These are phyloP conservation scores for Campylomormyrus tamandua DNA, from an alignment of 2,113 vertebrate genomes.

Conservation along the genomic window DNA sequence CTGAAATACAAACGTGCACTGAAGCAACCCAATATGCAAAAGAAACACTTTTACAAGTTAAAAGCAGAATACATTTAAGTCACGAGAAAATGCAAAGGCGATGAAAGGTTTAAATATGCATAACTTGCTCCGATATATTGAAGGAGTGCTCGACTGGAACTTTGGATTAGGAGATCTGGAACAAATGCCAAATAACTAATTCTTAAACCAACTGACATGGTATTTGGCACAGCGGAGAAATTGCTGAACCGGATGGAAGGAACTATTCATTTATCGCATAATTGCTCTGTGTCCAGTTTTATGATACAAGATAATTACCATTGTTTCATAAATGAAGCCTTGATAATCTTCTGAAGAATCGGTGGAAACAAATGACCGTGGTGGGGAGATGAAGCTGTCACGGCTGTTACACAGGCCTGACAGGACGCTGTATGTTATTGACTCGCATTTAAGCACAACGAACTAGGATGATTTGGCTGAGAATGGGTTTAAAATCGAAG, in stretches of 20 bases:
- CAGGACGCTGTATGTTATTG: not conserved
- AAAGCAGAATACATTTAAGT: not conserved
- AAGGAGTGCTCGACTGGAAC: not conserved
- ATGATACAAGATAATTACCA: conserved; percentile 8
- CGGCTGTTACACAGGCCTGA: not conserved
- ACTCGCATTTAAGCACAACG: not conserved
- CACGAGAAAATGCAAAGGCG: not conserved
- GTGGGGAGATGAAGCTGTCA: not conserved
- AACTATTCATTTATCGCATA: conserved; percentile 27
- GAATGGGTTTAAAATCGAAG: not conserved
- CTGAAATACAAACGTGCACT: not conserved
- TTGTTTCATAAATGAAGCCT: not conserved
- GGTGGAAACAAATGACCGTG: not conserved
- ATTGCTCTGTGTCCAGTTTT: conserved; percentile 6
- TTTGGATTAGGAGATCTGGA: conserved; percentile 11
- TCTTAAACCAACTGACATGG: conserved; percentile 9
- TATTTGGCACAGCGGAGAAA: not conserved
- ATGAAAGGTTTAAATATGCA: not conserved
- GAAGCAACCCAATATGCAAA: not conserved
- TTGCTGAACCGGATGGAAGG: conserved; percentile 9
- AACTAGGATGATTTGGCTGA: not conserved
- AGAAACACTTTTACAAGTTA: not conserved
- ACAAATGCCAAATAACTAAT: conserved; percentile 21
- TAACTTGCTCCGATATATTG: not conserved
- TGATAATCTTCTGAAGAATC: not conserved